Evolutionary conservation across 2,888 invertebrate species (phyloP).

Genomic region (Hanleya hanleyi): DNA sequence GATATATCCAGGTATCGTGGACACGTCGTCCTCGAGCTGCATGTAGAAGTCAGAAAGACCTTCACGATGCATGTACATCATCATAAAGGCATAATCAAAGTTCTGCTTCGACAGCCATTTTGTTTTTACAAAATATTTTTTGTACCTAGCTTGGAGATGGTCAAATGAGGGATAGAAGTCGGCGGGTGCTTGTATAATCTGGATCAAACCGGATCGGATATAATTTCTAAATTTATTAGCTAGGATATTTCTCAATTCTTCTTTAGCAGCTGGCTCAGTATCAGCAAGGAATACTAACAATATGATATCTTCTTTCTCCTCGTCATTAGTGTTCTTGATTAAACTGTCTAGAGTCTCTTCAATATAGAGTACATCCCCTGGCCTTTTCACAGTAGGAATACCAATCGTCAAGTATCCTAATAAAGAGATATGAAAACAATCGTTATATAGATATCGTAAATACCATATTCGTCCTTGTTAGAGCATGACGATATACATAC

Average conservation of each 20-base stretch:
- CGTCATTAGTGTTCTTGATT: slow-evolving; percentile 59
- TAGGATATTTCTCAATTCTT: slow-evolving; percentile 36
- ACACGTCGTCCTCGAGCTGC: slow-evolving; percentile 73
- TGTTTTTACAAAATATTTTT: slow-evolving; percentile 64
- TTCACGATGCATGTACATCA: slow-evolving; percentile 66
- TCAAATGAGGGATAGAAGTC: slow-evolving; percentile 48
- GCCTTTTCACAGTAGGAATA: slow-evolving; percentile 71
- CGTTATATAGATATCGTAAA: too few relatives aligned
- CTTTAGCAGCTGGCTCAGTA: slow-evolving; percentile 15
- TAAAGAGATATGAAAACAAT: too few relatives aligned
- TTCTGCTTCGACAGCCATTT: slow-evolving; percentile 74
- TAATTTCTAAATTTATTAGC: slow-evolving; percentile 33
- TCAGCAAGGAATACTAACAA: slow-evolving; percentile 73
- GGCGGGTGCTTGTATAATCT: slow-evolving; percentile 62
- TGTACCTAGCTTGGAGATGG: slow-evolving; percentile 58
- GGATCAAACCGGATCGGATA: slow-evolving; percentile 59
- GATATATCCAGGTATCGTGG: slow-evolving; percentile 63
- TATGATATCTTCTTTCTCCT: slow-evolving; percentile 60
- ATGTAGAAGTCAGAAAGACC: slow-evolving; percentile 69
- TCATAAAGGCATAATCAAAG: slow-evolving; percentile 72
- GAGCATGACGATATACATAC: too few relatives aligned
- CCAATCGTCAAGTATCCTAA: slow-evolving; percentile 73
- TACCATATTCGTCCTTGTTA: too few relatives aligned
- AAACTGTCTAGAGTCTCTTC: slow-evolving; percentile 69
- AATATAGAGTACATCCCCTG: slow-evolving; percentile 67